Evolutionary conservation across 2,113 vertebrate species (phyloP), one percentile per base, ranked within the genome.

Genomic region (Sinocyclocheilus anophthalmus): DNA sequence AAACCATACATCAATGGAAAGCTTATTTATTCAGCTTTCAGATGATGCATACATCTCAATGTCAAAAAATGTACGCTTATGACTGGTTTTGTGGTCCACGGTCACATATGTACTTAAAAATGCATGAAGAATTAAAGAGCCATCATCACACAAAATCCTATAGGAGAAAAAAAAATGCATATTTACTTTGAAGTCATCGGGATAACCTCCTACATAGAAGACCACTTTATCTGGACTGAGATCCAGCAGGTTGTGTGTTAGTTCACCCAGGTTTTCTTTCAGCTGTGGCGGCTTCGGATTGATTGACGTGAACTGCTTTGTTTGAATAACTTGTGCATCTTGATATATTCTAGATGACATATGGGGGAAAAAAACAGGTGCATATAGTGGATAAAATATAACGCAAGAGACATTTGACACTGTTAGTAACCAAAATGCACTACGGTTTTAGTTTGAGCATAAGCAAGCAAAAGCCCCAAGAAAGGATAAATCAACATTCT

Each of bases 171-270:
- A 67, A 16, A 53, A 45, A 5, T 16, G n/a, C 75, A 77, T 76
- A 53, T 30, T 93, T 94, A 99, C 98, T 81, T 48, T 95, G 92
- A 99, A 99, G 89, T 92, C 90, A 39, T 89, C 3, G 2, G 98
- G 97, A 89, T 97, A 97, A 88, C 98, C 97, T 88, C 97, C 98
- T 22, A 99, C 96, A 76, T 98, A 99, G 93, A 99, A 98, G 57
- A 99, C 98, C 26, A 96, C 84, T 18, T 96, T 94, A 20, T 86
- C 90, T 39, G 96, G 95, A 88, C 93, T 95, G 86, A 99, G 88
- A 72, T 96, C 91, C 80, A 99, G 93, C 20, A 99, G 96, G 57
- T 93, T 92, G 45, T 95, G 87, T 18, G 16, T 84, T 1, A 81
- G 85, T 1, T 88, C 6, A 39, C 93, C 94, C 9, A 84, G 67